Percentiles rank a stretch among this genome's conserved stretches.
Conservation (phyloP, 1,140 invertebrate genomes). For the Caerostris darwini region DNA sequence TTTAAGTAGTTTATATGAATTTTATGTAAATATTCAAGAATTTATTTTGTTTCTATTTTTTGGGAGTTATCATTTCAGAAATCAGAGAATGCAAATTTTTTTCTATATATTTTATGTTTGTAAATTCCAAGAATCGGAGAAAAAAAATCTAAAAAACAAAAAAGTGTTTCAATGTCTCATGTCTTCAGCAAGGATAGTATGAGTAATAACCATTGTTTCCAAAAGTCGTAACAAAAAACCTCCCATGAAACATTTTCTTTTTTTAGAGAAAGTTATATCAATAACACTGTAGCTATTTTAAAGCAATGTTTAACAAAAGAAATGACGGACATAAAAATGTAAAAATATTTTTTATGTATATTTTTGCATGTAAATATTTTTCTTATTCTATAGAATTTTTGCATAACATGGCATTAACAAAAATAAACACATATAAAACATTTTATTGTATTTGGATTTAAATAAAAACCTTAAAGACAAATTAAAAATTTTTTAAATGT, state of each 20-base stretch:
- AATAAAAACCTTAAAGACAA: too few species aligned
- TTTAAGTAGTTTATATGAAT: too few species aligned
- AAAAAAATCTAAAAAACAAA: not conserved
- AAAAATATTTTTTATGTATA: not conserved
- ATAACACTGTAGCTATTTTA: not conserved
- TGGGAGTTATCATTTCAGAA: too few species aligned
- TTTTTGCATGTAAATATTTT: too few species aligned
- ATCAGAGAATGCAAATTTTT: not conserved
- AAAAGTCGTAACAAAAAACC: not conserved
- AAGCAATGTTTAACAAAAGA: not conserved
- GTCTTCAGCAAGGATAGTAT: not conserved
- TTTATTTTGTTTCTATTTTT: too few species aligned
- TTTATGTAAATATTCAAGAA: too few species aligned
- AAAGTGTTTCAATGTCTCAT: not conserved
- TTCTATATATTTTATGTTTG: not conserved
- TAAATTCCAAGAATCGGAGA: not conserved
- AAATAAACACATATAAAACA: too few species aligned
- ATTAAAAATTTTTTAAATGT: too few species aligned
- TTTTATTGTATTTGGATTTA: too few species aligned
- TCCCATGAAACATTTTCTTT: not conserved
- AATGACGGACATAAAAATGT: not conserved
- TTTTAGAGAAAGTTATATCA: too few species aligned
- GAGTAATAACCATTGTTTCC: conserved; percentile 31
- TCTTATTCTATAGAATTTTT: too few species aligned
- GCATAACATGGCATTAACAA: too few species aligned